Percentiles rank a stretch among this genome's conserved stretches.
Evolutionary conservation across 2,797 vertebrate genomes (phyloP).

Genomic region (Takifugu ocellatus): DNA sequence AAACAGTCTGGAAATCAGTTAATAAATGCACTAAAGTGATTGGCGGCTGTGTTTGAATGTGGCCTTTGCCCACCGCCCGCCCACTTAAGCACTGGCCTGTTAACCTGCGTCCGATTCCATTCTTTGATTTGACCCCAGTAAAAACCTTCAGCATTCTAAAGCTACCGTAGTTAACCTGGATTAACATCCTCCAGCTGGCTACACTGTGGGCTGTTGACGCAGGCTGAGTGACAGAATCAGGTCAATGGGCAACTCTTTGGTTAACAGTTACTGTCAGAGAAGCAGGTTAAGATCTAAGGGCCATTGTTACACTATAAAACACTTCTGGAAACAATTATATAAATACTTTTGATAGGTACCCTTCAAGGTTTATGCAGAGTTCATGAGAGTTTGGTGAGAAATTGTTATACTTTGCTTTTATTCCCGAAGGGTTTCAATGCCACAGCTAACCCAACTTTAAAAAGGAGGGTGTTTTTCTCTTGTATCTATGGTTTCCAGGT

Average conservation of each 20-base stretch:
- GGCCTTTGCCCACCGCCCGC: slow-evolving; percentile 22
- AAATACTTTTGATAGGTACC: too few species aligned
- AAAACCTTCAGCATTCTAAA: slow-evolving; percentile 21
- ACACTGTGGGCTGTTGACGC: slow-evolving; percentile 6
- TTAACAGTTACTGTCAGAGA: neutral
- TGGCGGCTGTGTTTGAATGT: slow-evolving; percentile 25
- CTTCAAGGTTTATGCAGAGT: neutral
- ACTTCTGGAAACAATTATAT: too few species aligned
- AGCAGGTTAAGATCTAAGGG: neutral
- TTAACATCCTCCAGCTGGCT: slow-evolving; percentile 35
- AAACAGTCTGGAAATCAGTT: too few species aligned
- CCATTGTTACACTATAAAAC: too few species aligned
- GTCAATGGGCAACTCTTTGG: neutral
- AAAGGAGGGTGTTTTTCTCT: too few species aligned
- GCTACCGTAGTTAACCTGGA: slow-evolving; percentile 5
- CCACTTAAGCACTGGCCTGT: neutral
- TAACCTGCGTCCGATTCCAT: slow-evolving; percentile 21
- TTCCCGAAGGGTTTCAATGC: neutral
- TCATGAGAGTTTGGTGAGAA: neutral
- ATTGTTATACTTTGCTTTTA: neutral
- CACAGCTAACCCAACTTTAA: too few species aligned
- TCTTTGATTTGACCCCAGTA: slow-evolving; percentile 29
- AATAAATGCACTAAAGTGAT: slow-evolving; percentile 15
- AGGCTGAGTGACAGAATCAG: neutral
- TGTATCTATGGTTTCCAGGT: too few species aligned